Percentiles rank a stretch among this genome's conserved stretches.
These are phyloP conservation scores for Ornithoptera priamus DNA, from an alignment of 2,888 invertebrate genomes.

Conservation along the genomic window DNA sequence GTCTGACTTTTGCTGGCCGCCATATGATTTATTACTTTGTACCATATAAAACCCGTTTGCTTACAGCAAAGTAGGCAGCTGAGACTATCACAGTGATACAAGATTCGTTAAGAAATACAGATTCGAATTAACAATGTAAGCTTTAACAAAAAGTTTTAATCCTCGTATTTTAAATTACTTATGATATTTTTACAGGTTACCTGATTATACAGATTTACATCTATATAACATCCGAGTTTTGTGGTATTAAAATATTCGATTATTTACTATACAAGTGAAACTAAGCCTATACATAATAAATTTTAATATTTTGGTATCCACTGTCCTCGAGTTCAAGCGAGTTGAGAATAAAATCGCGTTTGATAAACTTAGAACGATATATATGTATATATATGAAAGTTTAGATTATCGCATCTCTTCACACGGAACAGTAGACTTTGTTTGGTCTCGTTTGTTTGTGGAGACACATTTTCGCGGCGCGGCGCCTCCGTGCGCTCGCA, in stretches of 20 bases:
- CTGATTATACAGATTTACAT: too few species aligned
- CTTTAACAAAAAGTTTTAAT: background rate
- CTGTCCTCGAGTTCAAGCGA: background rate
- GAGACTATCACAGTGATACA: slow-evolving; percentile 13
- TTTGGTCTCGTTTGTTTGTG: slow-evolving; percentile 65
- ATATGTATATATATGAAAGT: slow-evolving; percentile 8
- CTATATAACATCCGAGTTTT: too few species aligned
- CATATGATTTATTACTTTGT: slow-evolving; percentile 28
- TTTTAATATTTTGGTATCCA: background rate
- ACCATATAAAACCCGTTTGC: slow-evolving; percentile 29
- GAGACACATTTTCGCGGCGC: slow-evolving; percentile 66
- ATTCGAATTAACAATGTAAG: background rate
- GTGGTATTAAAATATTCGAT: too few species aligned
- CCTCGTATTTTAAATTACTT: too few species aligned
- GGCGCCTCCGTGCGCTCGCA: slow-evolving; percentile 71
- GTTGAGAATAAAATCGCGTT: background rate
- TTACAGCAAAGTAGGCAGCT: slow-evolving; percentile 13
- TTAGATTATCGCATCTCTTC: slow-evolving; percentile 47
- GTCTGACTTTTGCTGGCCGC: slow-evolving; percentile 27
- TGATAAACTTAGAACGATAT: background rate
- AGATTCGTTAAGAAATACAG: slow-evolving; percentile 19
- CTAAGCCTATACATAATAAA: too few species aligned
- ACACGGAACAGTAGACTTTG: slow-evolving; percentile 58
- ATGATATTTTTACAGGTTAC: too few species aligned
- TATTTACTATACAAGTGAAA: too few species aligned